Evolutionary conservation across 2,888 invertebrate species (phyloP), one percentile per base, ranked within the genome.

Genomic region (Eristalis pertinax): DNA sequence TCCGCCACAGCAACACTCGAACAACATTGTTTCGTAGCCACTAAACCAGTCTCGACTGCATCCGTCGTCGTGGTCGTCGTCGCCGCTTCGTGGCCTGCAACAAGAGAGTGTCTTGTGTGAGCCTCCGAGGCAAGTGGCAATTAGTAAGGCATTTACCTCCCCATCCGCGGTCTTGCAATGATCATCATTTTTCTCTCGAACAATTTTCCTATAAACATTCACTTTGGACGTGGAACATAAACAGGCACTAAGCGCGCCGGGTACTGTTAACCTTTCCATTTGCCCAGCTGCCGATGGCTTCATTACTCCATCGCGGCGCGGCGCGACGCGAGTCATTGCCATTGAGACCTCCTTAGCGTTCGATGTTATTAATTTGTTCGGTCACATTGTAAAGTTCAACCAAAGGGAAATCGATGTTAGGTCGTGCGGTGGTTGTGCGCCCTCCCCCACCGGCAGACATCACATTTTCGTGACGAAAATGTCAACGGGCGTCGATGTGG

Each of bases 201-300:
- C 64, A 79, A 79, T 81, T 77, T 77, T 86, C 77, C 65, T 68
- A 72, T 72, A 78, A 83, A 83, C 86, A 83, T 86, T 86, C 86
- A 86, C 86, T 83, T 74, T 69, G 41, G 4, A 15, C 26, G 22
- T 43, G 38, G n/a, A 19, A 50, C 50, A 19, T 50, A 50, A 50
- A 50, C 50, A 50, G 50, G 19, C 79, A 63, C 22, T 0, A 19
- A 77, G 74, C 63, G 8, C 26, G 4, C n/a, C 13, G 41, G 63
- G 68, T 85, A 85, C 67, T 63, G 69, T 65, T 86, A 83, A 86
- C 77, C 86, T 86, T 86, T 74, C 63, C 60, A 74, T 78, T 75
- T 74, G 41, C 68, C n/a, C 32, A 29, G 50, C 43, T 29, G 26
- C 26, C 26, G 83, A 86, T 86, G 78, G 78, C 82, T 86, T 82